Conservation (phyloP, 2,113 vertebrate genomes). For the Crocuta crocuta region DNA sequence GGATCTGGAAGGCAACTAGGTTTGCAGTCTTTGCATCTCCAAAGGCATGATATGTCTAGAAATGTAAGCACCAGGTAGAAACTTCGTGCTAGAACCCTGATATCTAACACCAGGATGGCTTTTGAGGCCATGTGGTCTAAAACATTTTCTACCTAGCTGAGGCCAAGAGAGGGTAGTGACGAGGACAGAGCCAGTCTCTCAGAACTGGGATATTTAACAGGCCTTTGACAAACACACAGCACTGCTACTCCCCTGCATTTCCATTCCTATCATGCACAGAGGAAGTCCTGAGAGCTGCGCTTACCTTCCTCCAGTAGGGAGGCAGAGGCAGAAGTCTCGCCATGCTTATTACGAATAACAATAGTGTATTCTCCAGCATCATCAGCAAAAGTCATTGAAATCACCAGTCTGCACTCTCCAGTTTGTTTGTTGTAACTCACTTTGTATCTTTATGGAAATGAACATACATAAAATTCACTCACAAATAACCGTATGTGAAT, state of each 20-base stretch:
- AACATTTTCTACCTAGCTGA: background rate
- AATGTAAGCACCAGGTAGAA: background rate
- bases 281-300: background rate
- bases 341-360: constrained; percentile 93
- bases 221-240: background rate
- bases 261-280: background rate
- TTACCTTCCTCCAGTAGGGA: constrained; percentile 96
- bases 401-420: constrained; percentile 95
- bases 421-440: constrained; percentile 95
- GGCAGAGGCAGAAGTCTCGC: constrained; percentile 94
- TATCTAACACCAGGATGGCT: background rate
- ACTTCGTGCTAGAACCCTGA: background rate
- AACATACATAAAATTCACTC: constrained; percentile 6
- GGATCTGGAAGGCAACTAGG: background rate
- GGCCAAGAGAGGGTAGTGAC: accelerated
- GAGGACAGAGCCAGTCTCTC: background rate
- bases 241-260: background rate
- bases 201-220: background rate
- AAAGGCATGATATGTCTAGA: background rate
- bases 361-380: constrained; percentile 98
- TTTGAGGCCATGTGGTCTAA: background rate
- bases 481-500: background rate
- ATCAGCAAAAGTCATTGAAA: constrained; percentile 98
- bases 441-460: constrained; percentile 91
- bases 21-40: background rate